These are phyloP conservation scores for Apodemus speciosus DNA, from an alignment of 2,113 vertebrate species.

Conservation along the genomic window DNA sequence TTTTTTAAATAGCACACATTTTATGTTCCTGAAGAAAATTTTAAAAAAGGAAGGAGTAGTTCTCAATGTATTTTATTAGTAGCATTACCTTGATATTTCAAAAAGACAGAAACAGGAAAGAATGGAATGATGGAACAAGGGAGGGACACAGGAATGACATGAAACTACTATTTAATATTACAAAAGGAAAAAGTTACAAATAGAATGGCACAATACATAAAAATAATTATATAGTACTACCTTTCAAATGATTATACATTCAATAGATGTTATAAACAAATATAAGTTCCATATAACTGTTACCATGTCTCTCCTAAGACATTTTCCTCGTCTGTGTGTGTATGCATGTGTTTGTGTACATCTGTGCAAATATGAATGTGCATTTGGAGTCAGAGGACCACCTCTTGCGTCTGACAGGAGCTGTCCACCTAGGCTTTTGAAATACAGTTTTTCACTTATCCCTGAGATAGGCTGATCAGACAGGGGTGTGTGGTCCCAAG, in stretches of 20 bases:
- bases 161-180: background rate
- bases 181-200: background rate
- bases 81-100: background rate
- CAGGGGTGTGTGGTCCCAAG: background rate
- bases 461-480: background rate
- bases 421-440: background rate
- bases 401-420: background rate
- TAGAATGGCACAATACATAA: background rate
- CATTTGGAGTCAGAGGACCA: background rate
- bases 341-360: background rate
- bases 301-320: background rate
- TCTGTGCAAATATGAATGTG: too few species aligned
- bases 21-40: background rate
- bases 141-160: background rate
- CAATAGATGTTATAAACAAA: background rate
- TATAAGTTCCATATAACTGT: background rate
- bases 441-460: background rate
- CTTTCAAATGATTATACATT: background rate
- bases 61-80: background rate
- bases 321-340: background rate
- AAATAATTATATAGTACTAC: background rate
- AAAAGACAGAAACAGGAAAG: background rate
- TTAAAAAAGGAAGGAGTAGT: background rate
- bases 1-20: background rate
- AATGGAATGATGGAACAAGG: background rate